Conservation (phyloP, 2,888 invertebrate species). For the Chelonus formosanus region DNA sequence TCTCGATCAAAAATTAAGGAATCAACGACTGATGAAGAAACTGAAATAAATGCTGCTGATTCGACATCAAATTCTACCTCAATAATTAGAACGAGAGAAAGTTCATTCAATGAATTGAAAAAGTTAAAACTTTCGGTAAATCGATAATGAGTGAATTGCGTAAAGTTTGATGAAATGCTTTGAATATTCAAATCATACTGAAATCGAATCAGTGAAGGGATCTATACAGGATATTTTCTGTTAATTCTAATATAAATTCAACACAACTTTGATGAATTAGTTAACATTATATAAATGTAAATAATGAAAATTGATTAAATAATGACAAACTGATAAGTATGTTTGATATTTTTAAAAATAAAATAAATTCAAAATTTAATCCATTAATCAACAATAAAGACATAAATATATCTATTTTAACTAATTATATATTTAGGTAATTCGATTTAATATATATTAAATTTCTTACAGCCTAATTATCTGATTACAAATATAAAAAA, state of each 20-base stretch:
- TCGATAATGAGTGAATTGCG: slow-evolving; percentile 1
- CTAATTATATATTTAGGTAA: slow-evolving; percentile 47
- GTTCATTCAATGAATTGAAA: neutral
- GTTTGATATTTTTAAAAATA: too few species aligned
- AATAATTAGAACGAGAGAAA: neutral
- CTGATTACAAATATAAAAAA: slow-evolving; percentile 49
- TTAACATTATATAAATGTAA: too few species aligned
- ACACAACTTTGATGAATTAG: too few species aligned
- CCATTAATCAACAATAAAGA: slow-evolving; percentile 4
- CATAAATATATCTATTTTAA: slow-evolving; percentile 21
- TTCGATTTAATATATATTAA: slow-evolving; percentile 54
- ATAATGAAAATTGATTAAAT: too few species aligned
- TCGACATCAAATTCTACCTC: neutral
- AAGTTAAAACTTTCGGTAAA: neutral
- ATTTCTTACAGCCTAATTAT: slow-evolving; percentile 55
- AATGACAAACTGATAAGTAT: too few species aligned
- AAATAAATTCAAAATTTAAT: too few species aligned
- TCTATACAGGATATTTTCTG: too few species aligned
- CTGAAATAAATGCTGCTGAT: slow-evolving; percentile 5
- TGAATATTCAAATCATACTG: neutral
- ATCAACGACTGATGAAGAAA: slow-evolving; percentile 8
- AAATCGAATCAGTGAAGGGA: too few species aligned
- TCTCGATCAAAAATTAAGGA: slow-evolving; percentile 20
- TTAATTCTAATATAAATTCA: too few species aligned
- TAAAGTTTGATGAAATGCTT: neutral